phyloP scores from a whole-genome alignment of 2,888 invertebrate genomes.

The Sphaerophoria taeniata region DNA sequence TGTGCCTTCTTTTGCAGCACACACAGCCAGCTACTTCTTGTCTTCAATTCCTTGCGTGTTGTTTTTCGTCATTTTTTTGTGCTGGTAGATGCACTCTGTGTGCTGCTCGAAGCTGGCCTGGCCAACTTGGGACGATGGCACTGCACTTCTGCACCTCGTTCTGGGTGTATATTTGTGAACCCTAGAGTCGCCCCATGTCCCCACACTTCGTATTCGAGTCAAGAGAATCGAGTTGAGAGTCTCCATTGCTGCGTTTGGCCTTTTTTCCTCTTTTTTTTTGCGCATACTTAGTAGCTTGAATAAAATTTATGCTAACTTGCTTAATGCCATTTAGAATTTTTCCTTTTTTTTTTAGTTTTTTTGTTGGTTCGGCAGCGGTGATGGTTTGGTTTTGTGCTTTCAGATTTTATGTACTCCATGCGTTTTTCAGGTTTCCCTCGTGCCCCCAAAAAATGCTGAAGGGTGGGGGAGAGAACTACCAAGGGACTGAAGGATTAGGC shows the following conservation, averaged over 20 bases:
- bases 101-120: slow-evolving; percentile 24
- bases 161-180: slow-evolving; percentile 30
- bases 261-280: slow-evolving; percentile 33
- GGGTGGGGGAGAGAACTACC: background rate
- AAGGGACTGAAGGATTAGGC: slow-evolving; percentile 1
- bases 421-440: slow-evolving; percentile 40
- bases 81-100: slow-evolving; percentile 65
- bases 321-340: slow-evolving; percentile 65
- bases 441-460: too few species aligned
- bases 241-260: slow-evolving; percentile 36
- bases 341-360: slow-evolving; percentile 27
- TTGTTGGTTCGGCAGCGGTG: background rate
- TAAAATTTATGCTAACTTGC: slow-evolving; percentile 70
- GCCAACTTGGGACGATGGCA: slow-evolving; percentile 26
- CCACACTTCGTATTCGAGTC: slow-evolving; percentile 31
- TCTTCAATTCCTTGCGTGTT: slow-evolving; percentile 54
- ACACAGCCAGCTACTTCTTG: slow-evolving; percentile 16
- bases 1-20: slow-evolving; percentile 35
- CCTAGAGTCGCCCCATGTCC: slow-evolving; percentile 20
- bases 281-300: slow-evolving; percentile 60
- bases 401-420: slow-evolving; percentile 53
- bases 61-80: slow-evolving; percentile 25
- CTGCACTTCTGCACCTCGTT: slow-evolving; percentile 42
- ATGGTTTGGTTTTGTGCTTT: background rate
- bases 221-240: background rate